A percentile compares a stretch with the other conserved stretches of the same genome.
phyloP scores from a whole-genome alignment of 2,888 invertebrate species.

The Oligia strigilis region DNA sequence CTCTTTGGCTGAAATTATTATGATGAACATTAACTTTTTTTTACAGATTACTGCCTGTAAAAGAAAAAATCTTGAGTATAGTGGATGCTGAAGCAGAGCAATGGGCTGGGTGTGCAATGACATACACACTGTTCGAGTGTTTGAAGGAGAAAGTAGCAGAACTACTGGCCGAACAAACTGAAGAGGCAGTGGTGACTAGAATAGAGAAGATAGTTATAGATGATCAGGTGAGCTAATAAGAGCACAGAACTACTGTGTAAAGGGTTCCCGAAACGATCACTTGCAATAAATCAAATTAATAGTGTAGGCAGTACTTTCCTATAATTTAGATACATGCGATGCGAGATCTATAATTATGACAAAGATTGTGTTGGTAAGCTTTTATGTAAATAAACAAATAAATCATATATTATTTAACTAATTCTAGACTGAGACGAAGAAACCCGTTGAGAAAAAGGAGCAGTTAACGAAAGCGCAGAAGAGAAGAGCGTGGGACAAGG shows the following conservation, averaged over 20 bases:
- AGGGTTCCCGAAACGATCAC: background rate
- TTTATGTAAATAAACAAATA: background rate
- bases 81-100: conserved; percentile 94
- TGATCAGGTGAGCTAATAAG: conserved; percentile 77
- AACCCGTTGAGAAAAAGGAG: conserved; percentile 92
- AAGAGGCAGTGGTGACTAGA: conserved; percentile 85
- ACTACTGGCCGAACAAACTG: conserved; percentile 93
- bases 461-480: conserved; percentile 98
- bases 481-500: conserved; percentile 95
- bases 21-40: background rate
- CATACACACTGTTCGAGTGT: conserved; percentile 97
- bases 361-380: background rate
- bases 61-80: conserved; percentile 92
- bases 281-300: background rate
- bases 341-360: background rate
- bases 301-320: too few relatives aligned
- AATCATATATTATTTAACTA: background rate
- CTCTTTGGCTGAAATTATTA: background rate
- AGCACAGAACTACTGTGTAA: background rate
- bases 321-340: background rate
- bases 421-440: conserved; percentile 87
- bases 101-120: conserved; percentile 97
- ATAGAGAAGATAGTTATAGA: conserved; percentile 90
- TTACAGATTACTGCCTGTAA: conserved; percentile 92
- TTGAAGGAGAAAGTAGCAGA: conserved; percentile 95